Percentiles rank a stretch among this genome's conserved stretches.
Conservation (phyloP, 2,888 invertebrate species). For the Stramonita haemastoma region DNA sequence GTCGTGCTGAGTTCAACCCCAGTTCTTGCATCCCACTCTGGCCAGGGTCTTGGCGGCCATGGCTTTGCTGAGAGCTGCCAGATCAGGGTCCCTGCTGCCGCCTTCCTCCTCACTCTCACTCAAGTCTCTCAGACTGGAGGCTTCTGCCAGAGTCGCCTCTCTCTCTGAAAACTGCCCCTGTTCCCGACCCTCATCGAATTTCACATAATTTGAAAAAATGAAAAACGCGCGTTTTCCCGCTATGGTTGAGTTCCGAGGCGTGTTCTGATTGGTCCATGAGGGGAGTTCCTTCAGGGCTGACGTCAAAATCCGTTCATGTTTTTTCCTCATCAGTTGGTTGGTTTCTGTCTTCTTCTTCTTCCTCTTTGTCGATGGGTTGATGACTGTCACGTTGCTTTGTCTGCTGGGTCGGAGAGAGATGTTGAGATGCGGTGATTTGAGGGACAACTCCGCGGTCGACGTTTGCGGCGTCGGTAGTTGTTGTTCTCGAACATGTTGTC, state of each 20-base stretch:
- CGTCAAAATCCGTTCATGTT: background rate
- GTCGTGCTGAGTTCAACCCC: background rate
- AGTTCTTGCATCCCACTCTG: conserved; percentile 30
- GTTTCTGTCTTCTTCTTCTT: background rate
- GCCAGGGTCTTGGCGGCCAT: conserved; percentile 32
- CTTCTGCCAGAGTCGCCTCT: background rate
- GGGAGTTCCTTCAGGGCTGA: background rate
- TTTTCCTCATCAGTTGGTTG: background rate
- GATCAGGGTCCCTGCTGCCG: background rate
- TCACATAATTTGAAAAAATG: conserved; percentile 11
- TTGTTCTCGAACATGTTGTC: conserved; percentile 79
- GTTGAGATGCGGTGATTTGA: background rate
- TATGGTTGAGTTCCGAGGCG: too few species aligned
- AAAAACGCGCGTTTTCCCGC: background rate
- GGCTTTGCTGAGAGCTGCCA: background rate
- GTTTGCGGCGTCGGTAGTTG: conserved; percentile 76
- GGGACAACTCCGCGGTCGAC: conserved; percentile 63
- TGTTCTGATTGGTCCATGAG: conserved; percentile 3
- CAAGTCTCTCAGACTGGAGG: background rate
- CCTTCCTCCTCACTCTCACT: conserved; percentile 23
- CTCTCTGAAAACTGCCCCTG: background rate
- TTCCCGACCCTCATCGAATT: background rate
- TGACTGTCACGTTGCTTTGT: background rate
- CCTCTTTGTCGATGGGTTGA: background rate
- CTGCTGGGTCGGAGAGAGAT: background rate